Percentiles rank a stretch among this genome's conserved stretches.
Conservation (phyloP, 2,113 vertebrate genomes). For the Embiotoca jacksoni region DNA sequence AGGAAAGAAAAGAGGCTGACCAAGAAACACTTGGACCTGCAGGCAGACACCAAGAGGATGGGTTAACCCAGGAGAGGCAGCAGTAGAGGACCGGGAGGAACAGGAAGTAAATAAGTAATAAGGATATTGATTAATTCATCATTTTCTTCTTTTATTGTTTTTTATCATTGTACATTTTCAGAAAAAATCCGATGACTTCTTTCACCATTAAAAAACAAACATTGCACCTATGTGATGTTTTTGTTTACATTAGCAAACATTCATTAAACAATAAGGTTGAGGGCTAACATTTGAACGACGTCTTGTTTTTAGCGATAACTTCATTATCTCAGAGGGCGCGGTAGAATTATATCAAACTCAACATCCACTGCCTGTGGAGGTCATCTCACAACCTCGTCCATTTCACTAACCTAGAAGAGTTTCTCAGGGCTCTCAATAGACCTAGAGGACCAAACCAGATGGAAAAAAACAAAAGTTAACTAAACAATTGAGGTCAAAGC, state of each 20-base stretch:
- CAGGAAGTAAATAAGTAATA: no score
- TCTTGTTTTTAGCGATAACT: no score
- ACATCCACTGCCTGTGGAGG: neutral
- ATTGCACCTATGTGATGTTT: neutral
- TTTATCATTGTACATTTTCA: neutral
- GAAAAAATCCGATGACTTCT: neutral
- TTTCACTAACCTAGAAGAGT: neutral
- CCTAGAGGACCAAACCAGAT: neutral
- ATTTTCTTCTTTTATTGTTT: no score
- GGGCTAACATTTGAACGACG: no score
- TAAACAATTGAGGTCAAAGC: constrained; percentile 39
- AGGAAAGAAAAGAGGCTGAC: no score
- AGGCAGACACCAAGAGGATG: no score
- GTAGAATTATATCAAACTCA: no score
- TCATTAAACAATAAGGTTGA: neutral
- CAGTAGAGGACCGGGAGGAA: no score
- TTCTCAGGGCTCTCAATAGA: constrained; percentile 2
- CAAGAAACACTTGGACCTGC: no score
- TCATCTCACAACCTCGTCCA: neutral
- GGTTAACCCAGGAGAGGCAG: no score
- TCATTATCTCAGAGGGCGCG: no score
- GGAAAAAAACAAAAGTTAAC: constrained; percentile 1
- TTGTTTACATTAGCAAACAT: neutral
- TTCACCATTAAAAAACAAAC: neutral
- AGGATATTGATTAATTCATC: no score